Conservation (phyloP, 2,888 invertebrate genomes). For the Neoascia interrupta region DNA sequence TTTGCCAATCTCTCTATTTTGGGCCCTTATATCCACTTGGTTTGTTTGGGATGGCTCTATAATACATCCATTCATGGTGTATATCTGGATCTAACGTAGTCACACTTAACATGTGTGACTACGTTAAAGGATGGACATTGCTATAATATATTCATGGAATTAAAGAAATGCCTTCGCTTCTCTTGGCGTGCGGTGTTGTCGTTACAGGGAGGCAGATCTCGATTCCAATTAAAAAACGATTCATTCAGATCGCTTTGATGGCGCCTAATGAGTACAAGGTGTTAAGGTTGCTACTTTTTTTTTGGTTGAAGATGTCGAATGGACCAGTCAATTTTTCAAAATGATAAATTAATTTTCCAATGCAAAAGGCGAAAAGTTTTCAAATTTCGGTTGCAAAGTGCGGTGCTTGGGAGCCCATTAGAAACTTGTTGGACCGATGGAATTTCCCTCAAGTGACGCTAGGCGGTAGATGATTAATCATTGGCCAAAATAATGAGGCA, state of each 20-base stretch:
- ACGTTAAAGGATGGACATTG: constrained; percentile 27
- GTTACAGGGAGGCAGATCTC: constrained; percentile 14
- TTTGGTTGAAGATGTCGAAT: constrained; percentile 27
- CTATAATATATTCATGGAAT: constrained; percentile 46
- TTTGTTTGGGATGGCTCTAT: too few species aligned
- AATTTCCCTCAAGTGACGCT: constrained; percentile 30
- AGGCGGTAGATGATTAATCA: constrained; percentile 49
- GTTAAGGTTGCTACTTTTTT: not conserved
- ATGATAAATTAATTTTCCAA: constrained; percentile 73
- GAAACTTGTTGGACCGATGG: constrained; percentile 33
- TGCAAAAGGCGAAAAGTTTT: constrained; percentile 62
- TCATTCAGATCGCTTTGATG: constrained; percentile 34
- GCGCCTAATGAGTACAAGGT: constrained; percentile 21
- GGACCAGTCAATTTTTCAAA: too few species aligned
- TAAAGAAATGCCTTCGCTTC: constrained; percentile 14
- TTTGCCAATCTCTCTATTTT: constrained; percentile 9
- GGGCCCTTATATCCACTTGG: too few species aligned
- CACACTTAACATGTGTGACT: constrained; percentile 48
- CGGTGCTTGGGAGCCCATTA: constrained; percentile 2
- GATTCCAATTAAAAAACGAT: constrained; percentile 58
- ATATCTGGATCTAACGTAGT: constrained; percentile 35
- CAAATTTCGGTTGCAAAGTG: constrained; percentile 16
- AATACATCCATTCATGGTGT: constrained; percentile 33
- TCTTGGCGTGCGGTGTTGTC: not conserved
- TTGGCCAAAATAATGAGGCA: not conserved